Evolutionary conservation across 2,113 vertebrate species (phyloP).

Genomic region (Cyphomyrus discorhynchus): DNA sequence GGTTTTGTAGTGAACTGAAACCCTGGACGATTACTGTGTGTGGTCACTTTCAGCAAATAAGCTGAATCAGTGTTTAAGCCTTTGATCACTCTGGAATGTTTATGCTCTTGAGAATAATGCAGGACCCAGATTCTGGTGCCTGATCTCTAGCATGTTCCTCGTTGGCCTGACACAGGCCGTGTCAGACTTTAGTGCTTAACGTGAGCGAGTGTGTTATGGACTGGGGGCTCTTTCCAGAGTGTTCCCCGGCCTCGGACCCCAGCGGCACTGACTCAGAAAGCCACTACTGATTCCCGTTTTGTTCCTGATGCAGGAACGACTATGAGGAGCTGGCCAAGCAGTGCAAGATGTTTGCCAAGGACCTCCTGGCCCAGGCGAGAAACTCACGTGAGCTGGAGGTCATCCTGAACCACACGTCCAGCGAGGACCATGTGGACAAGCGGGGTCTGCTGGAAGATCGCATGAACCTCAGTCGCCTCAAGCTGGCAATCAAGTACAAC

Average conservation of each 20-base stretch:
- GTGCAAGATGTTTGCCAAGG: constrained; percentile 98
- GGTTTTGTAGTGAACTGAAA: neutral
- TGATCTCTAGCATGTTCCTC: neutral
- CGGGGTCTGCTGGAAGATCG: constrained; percentile 90
- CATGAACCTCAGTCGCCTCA: constrained; percentile 96
- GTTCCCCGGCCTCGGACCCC: neutral
- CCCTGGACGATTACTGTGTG: neutral
- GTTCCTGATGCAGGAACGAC: constrained; percentile 71
- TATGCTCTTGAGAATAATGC: neutral
- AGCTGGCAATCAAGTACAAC: constrained; percentile 98
- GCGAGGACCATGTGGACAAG: constrained; percentile 84
- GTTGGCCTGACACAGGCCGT: neutral
- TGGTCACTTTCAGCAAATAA: neutral
- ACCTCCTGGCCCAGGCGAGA: constrained; percentile 93
- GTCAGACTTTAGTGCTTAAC: neutral
- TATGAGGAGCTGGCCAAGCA: constrained; percentile 95
- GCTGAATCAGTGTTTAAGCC: neutral
- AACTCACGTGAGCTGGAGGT: constrained; percentile 96
- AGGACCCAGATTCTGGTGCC: neutral
- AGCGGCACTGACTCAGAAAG: neutral
- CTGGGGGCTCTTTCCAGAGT: neutral
- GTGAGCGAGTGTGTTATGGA: neutral
- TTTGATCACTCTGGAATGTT: neutral
- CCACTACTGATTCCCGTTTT: neutral
- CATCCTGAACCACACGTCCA: constrained; percentile 92